These are phyloP conservation scores for Drosophila willistoni DNA, from an alignment of 1,140 invertebrate species.

Conservation along the genomic window DNA sequence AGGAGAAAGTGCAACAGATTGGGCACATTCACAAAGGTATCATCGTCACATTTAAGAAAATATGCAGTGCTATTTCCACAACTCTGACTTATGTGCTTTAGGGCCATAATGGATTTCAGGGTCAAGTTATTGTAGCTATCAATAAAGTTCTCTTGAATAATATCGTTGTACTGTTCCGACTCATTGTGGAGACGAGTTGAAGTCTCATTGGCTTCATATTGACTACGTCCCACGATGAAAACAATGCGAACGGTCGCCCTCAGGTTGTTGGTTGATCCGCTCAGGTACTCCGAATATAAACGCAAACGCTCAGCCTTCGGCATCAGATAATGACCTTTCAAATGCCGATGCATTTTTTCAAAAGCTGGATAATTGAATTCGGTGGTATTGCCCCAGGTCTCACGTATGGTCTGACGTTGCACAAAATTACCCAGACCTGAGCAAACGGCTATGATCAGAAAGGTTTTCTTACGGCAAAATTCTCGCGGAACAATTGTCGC, in stretches of 20 bases:
- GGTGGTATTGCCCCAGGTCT: conserved; percentile 89
- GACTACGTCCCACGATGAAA: conserved; percentile 67
- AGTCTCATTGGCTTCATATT: conserved; percentile 64
- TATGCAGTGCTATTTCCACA: conserved; percentile 87
- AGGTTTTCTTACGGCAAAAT: conserved; percentile 85
- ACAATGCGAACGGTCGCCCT: conserved; percentile 58
- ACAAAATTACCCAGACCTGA: conserved; percentile 88
- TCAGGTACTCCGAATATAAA: conserved; percentile 53
- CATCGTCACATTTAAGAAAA: conserved; percentile 93
- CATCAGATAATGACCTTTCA: conserved; percentile 65
- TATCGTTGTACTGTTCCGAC: conserved; percentile 85
- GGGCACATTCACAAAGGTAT: conserved; percentile 92
- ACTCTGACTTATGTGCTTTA: conserved; percentile 90
- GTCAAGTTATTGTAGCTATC: conserved; percentile 97
- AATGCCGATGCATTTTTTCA: conserved; percentile 66
- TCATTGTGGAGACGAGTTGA: conserved; percentile 58
- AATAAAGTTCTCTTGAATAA: conserved; percentile 95
- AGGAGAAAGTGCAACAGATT: conserved; percentile 84
- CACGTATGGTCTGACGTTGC: conserved; percentile 87
- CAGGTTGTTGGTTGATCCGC: conserved; percentile 14
- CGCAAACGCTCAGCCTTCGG: conserved; percentile 43
- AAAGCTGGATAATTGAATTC: conserved; percentile 85
- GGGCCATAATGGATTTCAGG: conserved; percentile 92
- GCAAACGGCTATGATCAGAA: conserved; percentile 89
- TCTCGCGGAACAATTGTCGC: conserved; percentile 86